Evolutionary conservation across 2,888 invertebrate species (phyloP), one percentile per base, ranked within the genome.

Genomic region (Lasioglossum leucozonium): DNA sequence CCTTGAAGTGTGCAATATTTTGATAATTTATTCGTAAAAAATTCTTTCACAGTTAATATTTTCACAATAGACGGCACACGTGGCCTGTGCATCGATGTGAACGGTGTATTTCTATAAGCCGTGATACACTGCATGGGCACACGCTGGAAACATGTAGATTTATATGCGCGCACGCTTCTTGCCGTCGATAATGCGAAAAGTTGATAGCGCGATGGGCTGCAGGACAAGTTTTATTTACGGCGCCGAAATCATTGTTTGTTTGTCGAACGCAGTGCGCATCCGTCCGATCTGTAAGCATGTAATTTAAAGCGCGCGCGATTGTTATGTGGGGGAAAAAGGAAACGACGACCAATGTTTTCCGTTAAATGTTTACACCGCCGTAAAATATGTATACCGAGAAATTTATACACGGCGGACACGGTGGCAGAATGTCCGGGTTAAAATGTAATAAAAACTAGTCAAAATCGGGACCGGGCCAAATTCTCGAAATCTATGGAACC

Each of bases 141-240:
- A 47, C n/a, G 26, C n/a, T 47, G 58, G 13, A 77, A 84, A 82
- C 82, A 73, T 69, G 67, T 47, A 73, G 73, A 82, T 84, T 82
- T 82, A 78, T 84, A 82, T 82, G 72, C 84, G 72, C 69, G 58
- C 69, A 58, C 67, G 77, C 72, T 73, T 77, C 67, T 73, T 34
- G 67, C 40, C 69, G 77, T 82, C 83, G 73, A 84, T 73, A 84
- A 82, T 72, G 47, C 22, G 69, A 74, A 51, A 73, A 55, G 47
- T 74, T 58, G 73, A 83, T 69, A 78, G 77, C 72, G 42, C 30
- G 34, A 16, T 11, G 67, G 40, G 75, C 40, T 65, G 42, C 26
- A 55, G 16, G 37, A 51, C 77, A 82, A 72, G 73, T 77, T 73
- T 69, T 78, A 83, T 84, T 82, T 74, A 42, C 26, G 13, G 22